A percentile compares a stretch with the other conserved stretches of the same genome.
Conservation (phyloP, 2,888 invertebrate genomes). For the Lissonota sp. region DNA sequence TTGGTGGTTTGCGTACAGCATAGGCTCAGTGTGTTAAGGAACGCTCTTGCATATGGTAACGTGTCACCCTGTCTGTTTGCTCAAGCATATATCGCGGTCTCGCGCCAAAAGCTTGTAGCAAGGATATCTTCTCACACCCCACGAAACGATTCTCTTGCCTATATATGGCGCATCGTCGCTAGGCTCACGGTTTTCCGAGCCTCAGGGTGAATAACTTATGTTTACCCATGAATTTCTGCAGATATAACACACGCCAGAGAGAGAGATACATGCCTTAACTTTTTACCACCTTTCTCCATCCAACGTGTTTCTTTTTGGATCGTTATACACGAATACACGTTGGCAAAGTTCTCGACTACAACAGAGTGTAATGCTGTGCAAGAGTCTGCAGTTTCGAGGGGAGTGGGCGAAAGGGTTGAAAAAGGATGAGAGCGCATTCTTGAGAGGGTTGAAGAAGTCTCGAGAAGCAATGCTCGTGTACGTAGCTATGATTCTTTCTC, state of each 20-base stretch:
- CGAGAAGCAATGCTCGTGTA: slow-evolving; percentile 27
- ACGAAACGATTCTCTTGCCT: not conserved
- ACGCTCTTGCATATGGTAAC: slow-evolving; percentile 75
- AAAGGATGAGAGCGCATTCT: slow-evolving; percentile 51
- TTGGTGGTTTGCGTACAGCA: slow-evolving; percentile 8
- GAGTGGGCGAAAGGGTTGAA: not conserved
- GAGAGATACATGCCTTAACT: slow-evolving; percentile 36
- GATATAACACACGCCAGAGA: slow-evolving; percentile 44
- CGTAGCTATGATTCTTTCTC: slow-evolving; percentile 22
- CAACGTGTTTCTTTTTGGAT: slow-evolving; percentile 1
- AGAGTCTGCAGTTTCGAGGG: slow-evolving; percentile 37
- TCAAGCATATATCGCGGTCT: slow-evolving; percentile 72
- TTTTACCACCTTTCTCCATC: slow-evolving; percentile 53
- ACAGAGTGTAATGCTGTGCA: slow-evolving; percentile 51
- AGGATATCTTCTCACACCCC: slow-evolving; percentile 33
- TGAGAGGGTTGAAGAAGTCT: slow-evolving; percentile 56
- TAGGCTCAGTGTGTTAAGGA: slow-evolving; percentile 21
- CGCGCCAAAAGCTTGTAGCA: slow-evolving; percentile 53
- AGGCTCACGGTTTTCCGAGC: slow-evolving; percentile 51
- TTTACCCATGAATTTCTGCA: slow-evolving; percentile 74
- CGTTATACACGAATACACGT: slow-evolving; percentile 2
- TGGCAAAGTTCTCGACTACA: slow-evolving; percentile 26
- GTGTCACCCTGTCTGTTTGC: slow-evolving; percentile 78
- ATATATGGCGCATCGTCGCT: slow-evolving; percentile 21
- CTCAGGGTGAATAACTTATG: slow-evolving; percentile 80